Percentiles rank a stretch among this genome's conserved stretches.
phyloP scores from a whole-genome alignment of 2,888 invertebrate genomes.

The Agrotis ipsilon region DNA sequence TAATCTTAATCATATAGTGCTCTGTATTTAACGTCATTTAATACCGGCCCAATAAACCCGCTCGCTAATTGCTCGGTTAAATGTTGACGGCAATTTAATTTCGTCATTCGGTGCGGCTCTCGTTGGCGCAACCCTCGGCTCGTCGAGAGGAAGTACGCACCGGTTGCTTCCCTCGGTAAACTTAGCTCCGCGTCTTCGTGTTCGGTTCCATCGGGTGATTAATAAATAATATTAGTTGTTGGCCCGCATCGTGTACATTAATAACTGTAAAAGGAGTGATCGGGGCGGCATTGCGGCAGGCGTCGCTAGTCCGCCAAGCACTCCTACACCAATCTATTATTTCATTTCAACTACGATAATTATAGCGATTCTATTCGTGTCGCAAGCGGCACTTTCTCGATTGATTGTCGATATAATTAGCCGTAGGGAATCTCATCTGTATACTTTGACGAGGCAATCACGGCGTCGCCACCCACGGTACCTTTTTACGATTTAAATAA shows the following conservation, averaged over 20 bases:
- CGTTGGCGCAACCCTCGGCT: constrained; percentile 66
- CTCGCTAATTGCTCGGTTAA: constrained; percentile 77
- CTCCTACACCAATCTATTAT: constrained; percentile 66
- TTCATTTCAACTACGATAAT: constrained; percentile 71
- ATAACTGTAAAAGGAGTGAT: constrained; percentile 73
- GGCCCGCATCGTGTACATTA: constrained; percentile 78
- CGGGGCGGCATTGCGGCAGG: constrained; percentile 27
- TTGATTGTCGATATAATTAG: constrained; percentile 82
- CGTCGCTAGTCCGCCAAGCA: constrained; percentile 39
- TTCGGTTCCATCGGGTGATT: constrained; percentile 76
- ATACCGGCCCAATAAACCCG: constrained; percentile 75
- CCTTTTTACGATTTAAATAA: constrained; percentile 64
- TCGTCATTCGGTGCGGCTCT: constrained; percentile 66
- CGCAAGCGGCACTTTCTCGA: constrained; percentile 78
- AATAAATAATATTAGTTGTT: constrained; percentile 75
- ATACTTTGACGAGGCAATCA: constrained; percentile 61
- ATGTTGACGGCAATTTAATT: constrained; percentile 79
- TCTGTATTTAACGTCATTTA: constrained; percentile 72
- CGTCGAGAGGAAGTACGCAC: constrained; percentile 76
- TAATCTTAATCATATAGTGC: constrained; percentile 72
- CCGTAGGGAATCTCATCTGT: constrained; percentile 64
- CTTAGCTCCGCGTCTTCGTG: constrained; percentile 55
- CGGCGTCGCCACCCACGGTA: constrained; percentile 59
- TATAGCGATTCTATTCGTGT: constrained; percentile 73
- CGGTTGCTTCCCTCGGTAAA: constrained; percentile 76